Conservation (phyloP, 2,113 vertebrate species). For the Psephotus haematonotus region DNA sequence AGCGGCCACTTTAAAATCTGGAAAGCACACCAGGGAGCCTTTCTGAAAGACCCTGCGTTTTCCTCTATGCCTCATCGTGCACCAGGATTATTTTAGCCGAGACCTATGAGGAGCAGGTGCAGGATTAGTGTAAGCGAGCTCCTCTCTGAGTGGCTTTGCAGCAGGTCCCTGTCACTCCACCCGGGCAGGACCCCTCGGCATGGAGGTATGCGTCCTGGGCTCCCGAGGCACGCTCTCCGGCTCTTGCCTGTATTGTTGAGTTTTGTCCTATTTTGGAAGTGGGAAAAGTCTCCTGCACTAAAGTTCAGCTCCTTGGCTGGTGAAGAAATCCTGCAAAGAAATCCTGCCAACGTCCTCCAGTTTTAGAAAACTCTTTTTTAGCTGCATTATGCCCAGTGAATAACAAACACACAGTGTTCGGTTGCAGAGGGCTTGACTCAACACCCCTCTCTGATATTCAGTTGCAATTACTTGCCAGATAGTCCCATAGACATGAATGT, state of each 20-base stretch:
- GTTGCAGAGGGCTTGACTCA: neutral
- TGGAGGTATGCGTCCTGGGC: slow-evolving; percentile 9
- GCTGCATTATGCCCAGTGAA: neutral
- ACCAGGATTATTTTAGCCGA: slow-evolving; percentile 54
- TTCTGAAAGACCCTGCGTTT: neutral
- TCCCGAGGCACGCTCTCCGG: neutral
- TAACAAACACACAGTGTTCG: neutral
- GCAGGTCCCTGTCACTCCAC: slow-evolving; percentile 66
- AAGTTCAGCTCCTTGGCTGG: slow-evolving; percentile 33
- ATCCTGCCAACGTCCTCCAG: slow-evolving; percentile 19
- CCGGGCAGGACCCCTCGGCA: neutral
- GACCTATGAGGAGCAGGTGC: slow-evolving; percentile 66
- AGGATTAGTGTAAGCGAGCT: slow-evolving; percentile 37
- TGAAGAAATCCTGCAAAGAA: slow-evolving; percentile 12
- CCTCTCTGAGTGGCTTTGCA: slow-evolving; percentile 7
- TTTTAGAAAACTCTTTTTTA: slow-evolving; percentile 48
- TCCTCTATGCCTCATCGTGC: neutral
- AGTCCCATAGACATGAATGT: neutral
- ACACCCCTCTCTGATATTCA: neutral
- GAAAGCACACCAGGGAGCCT: neutral
- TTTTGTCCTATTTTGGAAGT: slow-evolving; percentile 43
- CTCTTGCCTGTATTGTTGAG: slow-evolving; percentile 16
- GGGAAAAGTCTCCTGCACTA: slow-evolving; percentile 16
- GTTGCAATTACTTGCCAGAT: neutral
- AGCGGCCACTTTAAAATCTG: neutral